Evolutionary conservation across 2,888 invertebrate species (phyloP), one percentile per base, ranked within the genome.

Genomic region (Chorisops tibialis): DNA sequence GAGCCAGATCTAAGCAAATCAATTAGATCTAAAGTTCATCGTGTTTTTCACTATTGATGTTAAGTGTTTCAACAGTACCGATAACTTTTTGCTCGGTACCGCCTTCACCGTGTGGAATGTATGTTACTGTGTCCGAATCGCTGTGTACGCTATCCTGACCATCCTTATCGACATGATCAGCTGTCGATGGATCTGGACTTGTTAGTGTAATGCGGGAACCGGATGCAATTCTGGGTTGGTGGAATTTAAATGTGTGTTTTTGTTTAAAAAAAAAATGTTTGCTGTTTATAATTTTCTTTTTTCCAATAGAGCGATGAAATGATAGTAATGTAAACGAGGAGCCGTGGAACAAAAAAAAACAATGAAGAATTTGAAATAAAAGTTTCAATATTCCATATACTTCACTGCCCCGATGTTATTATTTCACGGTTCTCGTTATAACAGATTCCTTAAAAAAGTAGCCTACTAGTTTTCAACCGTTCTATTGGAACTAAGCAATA

Each of bases 161-260:
- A 65, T 65, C 65, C 48, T 49, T 43, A 63, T 67, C 63, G 16
- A 39, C 37, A 19, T 62, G 18, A 14, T 67, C 68, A 50, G 68
- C 71, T 54, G 73, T 75, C 38, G 80, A 79, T 49, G 82, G 81
- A 76, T 83, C 82, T 39, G 83, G 81, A 71, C 81, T 81, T 58
- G 80, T 80, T 60, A 82, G 72, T 68, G 80, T 80, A 65, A 83
- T 83, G 72, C 80, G 77, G 58, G 82, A 82, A 64, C 77, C 75
- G 66, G 69, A 71, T 62, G 71, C 74, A 67, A 68, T 70, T 75
- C 78, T 79, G 48, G 9, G n/a, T 9, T 51, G 37, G 38, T 37
- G 52, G 14, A 37, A n/a, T 14, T 60, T 2, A 45, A 16, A 38
- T 11, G n/a, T 48, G 35, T 48, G 5, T 47, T 22, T 38, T 2